These are phyloP conservation scores for Porites evermanni DNA, from an alignment of 92 coral and sea anemone genomes.

Conservation along the genomic window DNA sequence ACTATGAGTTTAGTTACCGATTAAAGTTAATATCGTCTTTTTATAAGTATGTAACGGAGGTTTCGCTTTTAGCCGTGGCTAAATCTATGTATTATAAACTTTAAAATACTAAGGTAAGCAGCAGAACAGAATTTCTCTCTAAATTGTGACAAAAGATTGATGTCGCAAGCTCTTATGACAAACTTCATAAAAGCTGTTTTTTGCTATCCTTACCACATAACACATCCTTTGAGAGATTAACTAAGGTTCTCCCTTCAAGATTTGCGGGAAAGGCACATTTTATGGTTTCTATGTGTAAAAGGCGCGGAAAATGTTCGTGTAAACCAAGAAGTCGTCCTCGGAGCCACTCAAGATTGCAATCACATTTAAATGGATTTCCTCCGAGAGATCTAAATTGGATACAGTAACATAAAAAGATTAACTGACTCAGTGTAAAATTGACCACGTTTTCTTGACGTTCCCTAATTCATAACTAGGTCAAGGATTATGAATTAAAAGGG, in stretches of 20 bases:
- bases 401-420: not conserved
- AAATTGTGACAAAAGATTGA: not conserved
- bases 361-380: conserved; percentile 58
- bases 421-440: no score
- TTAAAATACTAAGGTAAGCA: no score
- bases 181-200: not conserved
- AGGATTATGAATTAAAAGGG: no score
- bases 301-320: conserved; percentile 10
- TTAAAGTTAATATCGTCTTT: no score
- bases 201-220: conserved; percentile 34
- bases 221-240: conserved; percentile 7
- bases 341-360: conserved; percentile 55
- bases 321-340: conserved; percentile 14
- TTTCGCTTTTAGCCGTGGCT: no score
- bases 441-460: no score
- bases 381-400: conserved; percentile 26
- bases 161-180: not conserved
- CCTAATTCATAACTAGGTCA: no score
- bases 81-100: no score
- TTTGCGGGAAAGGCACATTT: conserved; percentile 24
- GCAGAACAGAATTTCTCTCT: not conserved
- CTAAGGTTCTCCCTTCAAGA: conserved; percentile 9
- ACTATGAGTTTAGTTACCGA: no score
- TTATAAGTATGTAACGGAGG: no score
- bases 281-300: not conserved